Evolutionary conservation across 1,140 invertebrate species (phyloP), one percentile per base, ranked within the genome.

Genomic region (Stegodyphus dumicola): DNA sequence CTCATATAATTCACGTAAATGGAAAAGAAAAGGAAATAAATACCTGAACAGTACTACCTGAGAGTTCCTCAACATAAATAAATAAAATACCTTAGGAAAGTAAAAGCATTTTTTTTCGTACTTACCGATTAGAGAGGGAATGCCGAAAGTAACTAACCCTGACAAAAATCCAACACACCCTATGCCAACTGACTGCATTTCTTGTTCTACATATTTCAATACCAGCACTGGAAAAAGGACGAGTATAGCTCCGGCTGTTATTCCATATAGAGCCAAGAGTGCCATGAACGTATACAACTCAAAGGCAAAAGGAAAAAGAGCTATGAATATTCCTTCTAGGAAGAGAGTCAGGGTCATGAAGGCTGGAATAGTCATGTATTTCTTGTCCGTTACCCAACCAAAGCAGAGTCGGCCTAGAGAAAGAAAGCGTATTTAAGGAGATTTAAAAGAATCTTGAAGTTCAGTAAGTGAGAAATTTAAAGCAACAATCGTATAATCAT

Each of bases 221-320:
- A 88, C 80, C 9, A 88, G 86, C 15, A 88, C 70, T 17, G 76
- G 88, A 48, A 88, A 88, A 0, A 88, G 77, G 6, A 88, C 70
- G 7, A 88, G 17, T 4, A 77, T 49, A 13, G 56, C 52, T 17
- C 84, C 84, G 6, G 84, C 75, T 17, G 67, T 73, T 48, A 73
- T 53, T 2, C 84, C 76, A 53, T 86, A 86, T 6, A 86, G 56
- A 13, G 65, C 51, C 7, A 86, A 18, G 1, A 71, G n/a, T 11
- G 54, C 15, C 75, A 78, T 71, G 11, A 71, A 71, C 11, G 76
- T 17, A 33, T 70, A 49, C 4, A 86, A n/a, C 5, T 53, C 15
- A 17, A 51, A 18, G 5, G 75, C 66, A 13, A 86, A 64, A 1
- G 84, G 84, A 17, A 86, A 86, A 4, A 86, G 10, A 6, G 60